Evolutionary conservation across 2,888 invertebrate genomes (phyloP), one percentile per base, ranked within the genome.

Genomic region (Dryadula phaetusa): DNA sequence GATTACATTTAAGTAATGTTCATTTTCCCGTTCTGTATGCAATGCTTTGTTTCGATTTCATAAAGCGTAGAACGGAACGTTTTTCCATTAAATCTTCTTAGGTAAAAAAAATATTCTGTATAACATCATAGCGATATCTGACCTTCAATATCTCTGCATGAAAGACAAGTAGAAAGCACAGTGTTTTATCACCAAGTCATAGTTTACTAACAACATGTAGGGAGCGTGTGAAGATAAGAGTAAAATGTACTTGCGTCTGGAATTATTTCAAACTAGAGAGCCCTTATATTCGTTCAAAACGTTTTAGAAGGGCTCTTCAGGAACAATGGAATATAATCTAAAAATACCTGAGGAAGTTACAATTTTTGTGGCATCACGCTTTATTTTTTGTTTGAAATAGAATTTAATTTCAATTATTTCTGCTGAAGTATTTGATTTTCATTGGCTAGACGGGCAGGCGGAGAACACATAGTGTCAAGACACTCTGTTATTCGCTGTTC

Each of bases 211-310:
- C 37, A 37, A 37, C 12, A 12, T 37, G 28, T 16, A 2, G 16
- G 28, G 10, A 28, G 32, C 52, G 52, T 52, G 52, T 32, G 52
- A 52, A 32, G 16, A 52, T n/a, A 10, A 28, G 16, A 52, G 52
- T 28, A 32, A 46, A 60, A 60, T 32, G 60, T 60, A 60, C 60
- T 46, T 18, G 22, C 20, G 25, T 12, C 7, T 34, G 56, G 20
- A 34, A 56, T 64, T 64, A 64, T 64, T 63, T 53, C 63, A 44
- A 56, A 56, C 56, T 46, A n/a, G 37, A 64, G 47, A 34, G 64
- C 64, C n/a, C 64, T 64, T 18, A 60, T 47, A 32, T 32, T 22
- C 37, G 22, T 63, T 52, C 53, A 56, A 56, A 64, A 56, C 47
- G 56, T 34, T 64, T 64, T 44, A 44, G 34, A 47, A 61, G 56